Conservation (phyloP, 2,888 invertebrate genomes). For the Limnephilus auricula region DNA sequence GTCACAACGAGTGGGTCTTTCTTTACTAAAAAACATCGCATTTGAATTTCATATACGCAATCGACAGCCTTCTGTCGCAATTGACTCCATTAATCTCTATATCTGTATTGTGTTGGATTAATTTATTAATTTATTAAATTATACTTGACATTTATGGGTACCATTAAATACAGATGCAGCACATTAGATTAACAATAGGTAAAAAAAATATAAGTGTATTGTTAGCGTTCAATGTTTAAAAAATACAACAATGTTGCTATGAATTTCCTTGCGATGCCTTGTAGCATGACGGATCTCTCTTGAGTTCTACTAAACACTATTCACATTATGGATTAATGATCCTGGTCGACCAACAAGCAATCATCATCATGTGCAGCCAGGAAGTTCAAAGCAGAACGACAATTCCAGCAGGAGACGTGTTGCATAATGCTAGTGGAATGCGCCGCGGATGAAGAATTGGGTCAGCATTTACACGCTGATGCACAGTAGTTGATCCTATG, state of each 20-base stretch:
- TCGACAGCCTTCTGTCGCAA: too few species aligned
- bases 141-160: too few species aligned
- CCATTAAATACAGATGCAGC: too few species aligned
- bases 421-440: neutral
- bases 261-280: neutral
- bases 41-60: too few species aligned
- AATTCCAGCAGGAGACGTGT: neutral
- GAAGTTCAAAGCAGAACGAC: neutral
- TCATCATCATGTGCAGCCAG: neutral
- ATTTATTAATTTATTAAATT: too few species aligned
- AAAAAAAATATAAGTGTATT: too few species aligned
- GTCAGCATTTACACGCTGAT: neutral
- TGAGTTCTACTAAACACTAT: neutral
- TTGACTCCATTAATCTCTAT: too few species aligned
- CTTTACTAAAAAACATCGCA: too few species aligned
- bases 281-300: neutral
- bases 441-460: neutral
- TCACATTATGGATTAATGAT: neutral
- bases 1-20: too few species aligned
- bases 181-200: too few species aligned
- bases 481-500: neutral
- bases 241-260: neutral
- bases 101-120: too few species aligned
- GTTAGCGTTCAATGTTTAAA: too few species aligned
- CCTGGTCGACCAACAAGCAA: neutral